Evolutionary conservation across 2,113 vertebrate species (phyloP), one percentile per base, ranked within the genome.

Genomic region (Spea bombifrons): DNA sequence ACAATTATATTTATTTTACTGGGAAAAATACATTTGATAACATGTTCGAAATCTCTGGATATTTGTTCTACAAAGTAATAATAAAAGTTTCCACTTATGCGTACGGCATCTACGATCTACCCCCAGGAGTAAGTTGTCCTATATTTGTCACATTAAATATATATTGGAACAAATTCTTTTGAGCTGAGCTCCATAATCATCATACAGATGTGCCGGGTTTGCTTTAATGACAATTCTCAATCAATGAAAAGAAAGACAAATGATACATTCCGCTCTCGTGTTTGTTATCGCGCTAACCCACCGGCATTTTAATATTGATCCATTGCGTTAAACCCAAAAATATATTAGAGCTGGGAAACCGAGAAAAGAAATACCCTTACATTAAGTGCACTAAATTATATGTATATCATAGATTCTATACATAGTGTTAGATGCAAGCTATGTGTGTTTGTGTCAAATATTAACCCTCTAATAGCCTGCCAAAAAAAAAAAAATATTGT

Each of bases 61-160:
- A 55, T 55, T 49, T 46, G 64, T 67, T 67, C 45, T 76, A 68
- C 48, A 68, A 68, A 76, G 46, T 53, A 66, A 65, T 30, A 67
- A 75, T n/a, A 55, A 68, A 67, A 4, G 44, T 53, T 57, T 55
- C 30, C 64, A 53, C 64, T 44, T 75, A 48, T 46, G 10, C 46
- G 65, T 67, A 46, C 67, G 67, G 48, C 65, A 57, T 68, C 12
- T 67, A 17, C 47, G 49, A 67, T 76, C 49, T 76, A 50, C 75
- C 75, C 52, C 30, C 65, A 43, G 65, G 75, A 76, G 47, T 44
- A 10, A 44, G 50, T 53, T 53, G 75, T 46, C 75, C 63, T 52
- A 76, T 55, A 67, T 76, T 76, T 76, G 75, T 76, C 75, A 76
- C 48, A 76, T 76, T 76, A 67, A 63, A 68, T 76, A 76, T 67